Evolutionary conservation across 1,140 invertebrate genomes (phyloP).

Genomic region (Lucilia sericata): DNA sequence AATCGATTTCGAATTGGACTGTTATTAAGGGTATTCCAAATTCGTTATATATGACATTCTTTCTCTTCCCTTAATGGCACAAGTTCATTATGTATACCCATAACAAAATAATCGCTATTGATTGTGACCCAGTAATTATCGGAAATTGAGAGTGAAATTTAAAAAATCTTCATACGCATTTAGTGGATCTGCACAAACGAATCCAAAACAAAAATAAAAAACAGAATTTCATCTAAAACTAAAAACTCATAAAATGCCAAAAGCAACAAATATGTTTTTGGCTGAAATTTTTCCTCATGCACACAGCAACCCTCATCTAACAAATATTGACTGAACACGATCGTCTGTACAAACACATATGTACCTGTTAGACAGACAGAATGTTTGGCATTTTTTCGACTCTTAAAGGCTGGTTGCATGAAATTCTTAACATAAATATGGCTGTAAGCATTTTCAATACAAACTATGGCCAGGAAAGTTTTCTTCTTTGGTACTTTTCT

Average conservation of each 20-base stretch:
- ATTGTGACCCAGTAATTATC: slow-evolving; percentile 37
- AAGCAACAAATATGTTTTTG: neutral
- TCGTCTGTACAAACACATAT: neutral
- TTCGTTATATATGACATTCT: no score
- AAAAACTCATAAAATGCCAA: slow-evolving; percentile 32
- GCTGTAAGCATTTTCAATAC: neutral
- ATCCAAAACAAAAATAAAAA: neutral
- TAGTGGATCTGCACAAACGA: neutral
- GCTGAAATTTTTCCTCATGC: neutral
- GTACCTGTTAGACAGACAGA: neutral
- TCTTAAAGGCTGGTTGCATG: neutral
- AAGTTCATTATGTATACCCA: no score
- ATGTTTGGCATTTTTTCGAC: neutral
- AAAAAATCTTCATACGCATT: neutral
- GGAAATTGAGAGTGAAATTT: slow-evolving; percentile 39
- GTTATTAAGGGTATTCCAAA: no score
- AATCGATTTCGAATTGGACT: no score
- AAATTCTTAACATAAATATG: slow-evolving; percentile 21
- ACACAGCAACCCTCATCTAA: neutral
- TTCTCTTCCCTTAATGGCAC: no score
- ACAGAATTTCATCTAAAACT: neutral
- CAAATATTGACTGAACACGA: neutral
- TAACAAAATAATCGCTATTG: neutral
- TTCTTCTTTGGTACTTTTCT: neutral
- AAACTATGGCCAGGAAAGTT: neutral